Evolutionary conservation across 2,113 vertebrate genomes (phyloP).

Genomic region (Hyaena hyaena): DNA sequence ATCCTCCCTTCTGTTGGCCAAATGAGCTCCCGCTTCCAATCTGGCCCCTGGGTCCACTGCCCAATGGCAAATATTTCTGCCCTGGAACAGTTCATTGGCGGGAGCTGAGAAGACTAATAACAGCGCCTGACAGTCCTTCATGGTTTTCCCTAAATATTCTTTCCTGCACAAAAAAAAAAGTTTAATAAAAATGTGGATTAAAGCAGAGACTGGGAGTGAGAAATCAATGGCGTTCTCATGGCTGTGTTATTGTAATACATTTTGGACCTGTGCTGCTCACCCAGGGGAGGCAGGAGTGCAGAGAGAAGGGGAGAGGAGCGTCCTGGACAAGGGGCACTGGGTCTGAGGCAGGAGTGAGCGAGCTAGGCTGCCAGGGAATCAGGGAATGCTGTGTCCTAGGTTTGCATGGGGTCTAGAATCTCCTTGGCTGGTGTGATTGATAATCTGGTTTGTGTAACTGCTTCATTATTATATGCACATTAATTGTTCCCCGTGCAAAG

Average conservation of each 20-base stretch:
- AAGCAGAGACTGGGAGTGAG: background rate
- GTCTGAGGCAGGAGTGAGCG: background rate
- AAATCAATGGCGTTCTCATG: constrained; percentile 29
- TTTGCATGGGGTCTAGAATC: background rate
- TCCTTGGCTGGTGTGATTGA: background rate
- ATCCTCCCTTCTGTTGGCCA: constrained; percentile 68
- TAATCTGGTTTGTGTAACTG: background rate
- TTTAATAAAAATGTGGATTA: constrained; percentile 79
- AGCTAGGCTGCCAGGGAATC: background rate
- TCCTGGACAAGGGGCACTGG: background rate
- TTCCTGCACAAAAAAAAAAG: constrained; percentile 57
- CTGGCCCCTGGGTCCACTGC: constrained; percentile 49
- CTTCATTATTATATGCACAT: background rate
- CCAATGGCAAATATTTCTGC: constrained; percentile 58
- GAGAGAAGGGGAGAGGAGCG: background rate
- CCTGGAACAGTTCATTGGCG: constrained; percentile 28
- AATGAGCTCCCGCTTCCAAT: constrained; percentile 58
- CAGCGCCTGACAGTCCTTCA: constrained; percentile 29
- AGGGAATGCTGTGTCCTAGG: too few relatives aligned
- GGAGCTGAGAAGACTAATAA: constrained; percentile 61
- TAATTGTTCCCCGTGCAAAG: background rate
- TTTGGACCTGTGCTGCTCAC: background rate
- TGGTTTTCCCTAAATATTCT: constrained; percentile 72
- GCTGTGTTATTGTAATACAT: background rate
- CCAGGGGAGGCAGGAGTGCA: background rate